Base-by-base conservation (phyloP, 2,888 invertebrate genomes). In the Fabriciana adippe region DNA sequence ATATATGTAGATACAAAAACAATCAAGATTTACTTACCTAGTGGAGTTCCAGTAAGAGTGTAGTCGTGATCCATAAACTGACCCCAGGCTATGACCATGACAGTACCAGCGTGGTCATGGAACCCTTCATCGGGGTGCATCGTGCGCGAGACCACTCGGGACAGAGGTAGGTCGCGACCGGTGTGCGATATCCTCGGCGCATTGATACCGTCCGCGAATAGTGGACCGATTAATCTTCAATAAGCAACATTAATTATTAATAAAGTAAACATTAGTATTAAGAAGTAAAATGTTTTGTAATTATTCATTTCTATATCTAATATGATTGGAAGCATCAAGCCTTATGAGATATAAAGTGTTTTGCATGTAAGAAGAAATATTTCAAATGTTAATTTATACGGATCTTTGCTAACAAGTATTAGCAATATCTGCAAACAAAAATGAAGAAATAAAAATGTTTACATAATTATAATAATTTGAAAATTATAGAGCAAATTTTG, bases 21-120 rank as follows among this genome's bases (percentile, higher is more conserved):
- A 31, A 50, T 48, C 16, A 14, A 41, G 18, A 13, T 55, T 4
- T 47, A 74, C 90, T 89, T 92, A 97, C 97, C 97, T 73, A 97
- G 93, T 55, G 97, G 97, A 35, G 97, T 97, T 75, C 94, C 97
- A 66, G 97, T 97, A 51, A 97, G 94, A 6, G 97, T 97, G 79
- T 97, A 97, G 87, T 98, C 98, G 92, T 98, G 98, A 89, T 98
- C 98, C 95, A 98, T 97, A 89, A 98, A 97, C 89, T 98, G 98
- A 77, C 98, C 98, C 98, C 98, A 98, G 67, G 97, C 97, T 77
- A 97, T 96, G 68, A 98, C 95, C 96, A 98, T 97, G 78, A 97
- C 97, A 45, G 98, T 98, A 63, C 97, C 97, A 41, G 97, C 97
- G 88, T 97, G 97, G 88, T 98, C 98, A 84, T 98, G 97, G 93